Percentiles rank a stretch among this genome's conserved stretches.
Conservation (phyloP, 2,888 invertebrate species). For the Emmelina monodactyla region DNA sequence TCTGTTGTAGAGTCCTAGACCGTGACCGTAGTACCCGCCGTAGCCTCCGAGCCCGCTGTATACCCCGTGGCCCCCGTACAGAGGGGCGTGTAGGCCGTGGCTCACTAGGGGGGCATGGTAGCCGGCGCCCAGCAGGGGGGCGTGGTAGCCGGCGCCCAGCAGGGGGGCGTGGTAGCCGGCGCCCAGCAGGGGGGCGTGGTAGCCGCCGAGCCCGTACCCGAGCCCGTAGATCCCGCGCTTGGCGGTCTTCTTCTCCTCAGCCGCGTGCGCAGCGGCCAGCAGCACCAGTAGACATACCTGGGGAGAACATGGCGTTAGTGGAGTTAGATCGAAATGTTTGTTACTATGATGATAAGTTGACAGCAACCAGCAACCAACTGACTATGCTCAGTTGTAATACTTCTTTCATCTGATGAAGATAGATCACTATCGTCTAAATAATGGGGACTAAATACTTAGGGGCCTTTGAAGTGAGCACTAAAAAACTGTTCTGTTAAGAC, state of each 20-base stretch:
- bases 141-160: conserved; percentile 3
- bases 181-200: conserved; percentile 19
- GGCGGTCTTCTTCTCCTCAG: conserved; percentile 54
- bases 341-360: no score
- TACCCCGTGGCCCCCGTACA: conserved; percentile 17
- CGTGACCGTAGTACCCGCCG: conserved; percentile 29
- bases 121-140: conserved; percentile 2
- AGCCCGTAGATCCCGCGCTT: conserved; percentile 55
- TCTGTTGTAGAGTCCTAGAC: conserved; percentile 27
- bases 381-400: no score
- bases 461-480: no score
- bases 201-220: conserved; percentile 31
- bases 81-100: conserved; percentile 9
- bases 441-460: no score
- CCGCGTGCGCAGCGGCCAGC: conserved; percentile 33
- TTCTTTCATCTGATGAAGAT: no score
- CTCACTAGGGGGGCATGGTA: conserved; percentile 1
- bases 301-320: no score
- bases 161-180: conserved; percentile 14
- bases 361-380: no score
- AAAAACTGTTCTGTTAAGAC: no score
- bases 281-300: no score
- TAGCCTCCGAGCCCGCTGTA: conserved; percentile 16
- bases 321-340: no score
- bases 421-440: no score